Evolutionary conservation across 92 coral and sea anemone genomes (phyloP).

Genomic region (Actinostola sp.): DNA sequence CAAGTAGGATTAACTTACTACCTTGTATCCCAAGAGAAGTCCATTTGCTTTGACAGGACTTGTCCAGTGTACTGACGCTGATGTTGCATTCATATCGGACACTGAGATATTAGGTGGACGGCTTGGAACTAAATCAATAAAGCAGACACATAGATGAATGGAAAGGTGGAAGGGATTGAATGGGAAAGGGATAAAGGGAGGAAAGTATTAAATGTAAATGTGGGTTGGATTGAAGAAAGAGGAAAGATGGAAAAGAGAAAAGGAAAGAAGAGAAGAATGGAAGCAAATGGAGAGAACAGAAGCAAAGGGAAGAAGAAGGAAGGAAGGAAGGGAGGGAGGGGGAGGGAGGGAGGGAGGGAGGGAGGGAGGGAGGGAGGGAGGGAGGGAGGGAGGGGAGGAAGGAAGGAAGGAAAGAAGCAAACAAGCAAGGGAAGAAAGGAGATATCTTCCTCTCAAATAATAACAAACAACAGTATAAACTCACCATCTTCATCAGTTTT

Average conservation of each 20-base stretch:
- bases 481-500: constrained; percentile 21
- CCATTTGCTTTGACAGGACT: constrained; percentile 62
- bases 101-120: constrained; percentile 37
- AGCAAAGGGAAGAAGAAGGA: neutral
- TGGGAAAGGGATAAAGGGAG: no score
- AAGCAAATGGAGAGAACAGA: neutral
- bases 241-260: neutral
- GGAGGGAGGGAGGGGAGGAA: neutral
- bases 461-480: no score
- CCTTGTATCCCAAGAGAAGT: constrained; percentile 40
- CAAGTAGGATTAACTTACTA: neutral
- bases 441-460: no score
- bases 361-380: neutral
- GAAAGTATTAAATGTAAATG: no score
- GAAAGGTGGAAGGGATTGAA: neutral
- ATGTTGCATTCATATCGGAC: constrained; percentile 37
- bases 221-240: no score
- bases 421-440: neutral
- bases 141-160: neutral
- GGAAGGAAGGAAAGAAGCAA: neutral
- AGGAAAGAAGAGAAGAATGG: neutral
- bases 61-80: constrained; percentile 59
- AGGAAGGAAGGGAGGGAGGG: neutral
- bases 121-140: constrained; percentile 48
- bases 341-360: neutral